Conservation (phyloP, 2,888 invertebrate species). For the Erebia aethiops region DNA sequence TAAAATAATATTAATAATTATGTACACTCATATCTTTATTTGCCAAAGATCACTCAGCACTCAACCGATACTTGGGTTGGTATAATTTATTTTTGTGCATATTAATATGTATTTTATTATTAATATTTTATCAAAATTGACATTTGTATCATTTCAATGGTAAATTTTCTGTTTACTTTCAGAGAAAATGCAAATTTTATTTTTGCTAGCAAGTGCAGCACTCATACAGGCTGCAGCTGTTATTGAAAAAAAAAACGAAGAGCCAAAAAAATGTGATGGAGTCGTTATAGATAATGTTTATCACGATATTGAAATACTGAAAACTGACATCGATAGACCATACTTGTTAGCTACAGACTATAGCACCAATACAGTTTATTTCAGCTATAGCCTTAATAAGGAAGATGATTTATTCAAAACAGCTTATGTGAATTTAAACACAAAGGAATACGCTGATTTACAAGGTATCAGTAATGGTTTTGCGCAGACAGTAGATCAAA, state of each 20-base stretch:
- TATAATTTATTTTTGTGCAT: not conserved
- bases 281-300: constrained; percentile 51
- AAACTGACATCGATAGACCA: constrained; percentile 57
- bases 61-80: constrained; percentile 15
- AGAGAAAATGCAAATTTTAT: constrained; percentile 25
- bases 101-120: not conserved
- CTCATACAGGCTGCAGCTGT: constrained; percentile 24
- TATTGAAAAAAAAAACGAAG: constrained; percentile 36
- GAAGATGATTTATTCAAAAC: constrained; percentile 56
- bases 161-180: not conserved
- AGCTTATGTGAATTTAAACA: constrained; percentile 59
- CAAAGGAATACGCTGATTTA: constrained; percentile 57
- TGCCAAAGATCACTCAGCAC: constrained; percentile 8
- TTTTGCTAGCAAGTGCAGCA: constrained; percentile 18
- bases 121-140: not conserved
- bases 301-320: constrained; percentile 57
- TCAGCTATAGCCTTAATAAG: constrained; percentile 58
- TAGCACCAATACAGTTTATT: constrained; percentile 60
- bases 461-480: constrained; percentile 60
- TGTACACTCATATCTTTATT: not conserved
- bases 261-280: constrained; percentile 51
- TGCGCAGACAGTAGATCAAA: constrained; percentile 62
- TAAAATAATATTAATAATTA: not conserved
- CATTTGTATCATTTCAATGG: no score
- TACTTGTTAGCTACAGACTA: constrained; percentile 61